Base-by-base conservation (phyloP, 2,113 vertebrate genomes). In the Channa argus region DNA sequence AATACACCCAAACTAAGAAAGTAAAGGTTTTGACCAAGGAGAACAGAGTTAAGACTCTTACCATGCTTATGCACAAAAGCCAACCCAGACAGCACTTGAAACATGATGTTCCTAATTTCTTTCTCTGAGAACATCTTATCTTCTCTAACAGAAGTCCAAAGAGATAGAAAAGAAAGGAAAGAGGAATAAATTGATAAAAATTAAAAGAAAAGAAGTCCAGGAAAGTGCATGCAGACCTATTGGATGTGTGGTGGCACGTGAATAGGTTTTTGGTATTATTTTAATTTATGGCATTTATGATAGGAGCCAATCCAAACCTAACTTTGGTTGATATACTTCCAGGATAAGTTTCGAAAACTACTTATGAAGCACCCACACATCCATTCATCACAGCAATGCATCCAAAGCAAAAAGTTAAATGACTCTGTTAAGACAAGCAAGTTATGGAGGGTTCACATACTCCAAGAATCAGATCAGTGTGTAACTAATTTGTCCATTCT, bases 61-160 rank as follows among this genome's bases (percentile, higher is more conserved):
- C 88, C 92, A 92, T 93, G 91, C 88, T 95, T 95, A 82, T 94
- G 94, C 11, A 94, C 81, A 88, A 95, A 95, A 88, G 85, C 90
- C 91, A 94, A 92, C 79, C 90, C 91, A 93, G 91, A 92, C 2
- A 92, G 79, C 75, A 88, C 86, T 82, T 92, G 89, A 80, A 95
- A 93, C 84, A 92, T 49, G 77, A 95, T 95, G 91, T 93, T 95
- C 92, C 92, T 94, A 85, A 92, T 91, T 92, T 95, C 84, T 89
- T 94, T 94, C 85, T 95, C 94, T 91, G 87, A 84, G 85, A 95
- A 93, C 91, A 91, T 93, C 92, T 95, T 95, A 88, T 88, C 93
- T 77, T 93, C 92, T 91, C 94, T 93, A 79, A 61, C 80, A 86
- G 65, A 65, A 84, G 54, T 41, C 52, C 53, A 63, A 69, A 85